Base-by-base conservation (phyloP, 1,140 invertebrate species). In the Caenorhabditis elegans region DNA sequence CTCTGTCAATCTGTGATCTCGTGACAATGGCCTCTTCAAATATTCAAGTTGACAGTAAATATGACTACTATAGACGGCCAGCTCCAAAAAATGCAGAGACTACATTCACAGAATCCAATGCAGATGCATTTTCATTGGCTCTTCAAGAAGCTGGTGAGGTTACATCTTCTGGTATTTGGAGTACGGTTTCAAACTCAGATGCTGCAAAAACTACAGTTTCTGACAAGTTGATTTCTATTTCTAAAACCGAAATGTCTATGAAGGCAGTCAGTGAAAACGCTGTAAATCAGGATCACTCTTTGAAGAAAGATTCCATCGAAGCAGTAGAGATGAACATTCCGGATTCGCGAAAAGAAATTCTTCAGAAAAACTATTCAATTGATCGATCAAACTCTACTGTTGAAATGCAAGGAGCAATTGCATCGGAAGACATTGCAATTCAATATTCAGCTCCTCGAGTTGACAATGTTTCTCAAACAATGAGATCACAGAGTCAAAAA, bases 61-160 rank as follows among this genome's bases (percentile, higher is more conserved):
- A 70, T 17, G 60, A 70, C 8, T 70, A 70, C 10, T 39, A 70
- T 10, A 13, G 60, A 34, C 3, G 60, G 11, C 60, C 31, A 24
- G 60, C 60, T 43, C 60, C 46, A 47, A 47, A 77, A 19, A 15
- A 4, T 28, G 46, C 75, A 4, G 75, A 77, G 26, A 5, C 39
- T 10, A 55, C 77, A 22, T 13, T 53, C 13, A 24, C 26, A 17
- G 77, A 36, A 39, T n/a, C 31, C 4, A 78, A 51, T 39, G n/a
- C 60, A 2, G 34, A 70, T 43, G 34, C 31, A 39, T 70, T 19
- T 43, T 70, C 60, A 22, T 10, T 70, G 34, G 34, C n/a, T 70
- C 17, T 70, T 39, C 60, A 70, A 39, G 60, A 70, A 70, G n/a
- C 60, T 39, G 60, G 60, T 17, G 77, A 78, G 31, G 77, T 36